Percentiles rank a stretch among this genome's conserved stretches.
phyloP scores from a whole-genome alignment of 2,113 vertebrate species.

The Onychostoma macrolepis region DNA sequence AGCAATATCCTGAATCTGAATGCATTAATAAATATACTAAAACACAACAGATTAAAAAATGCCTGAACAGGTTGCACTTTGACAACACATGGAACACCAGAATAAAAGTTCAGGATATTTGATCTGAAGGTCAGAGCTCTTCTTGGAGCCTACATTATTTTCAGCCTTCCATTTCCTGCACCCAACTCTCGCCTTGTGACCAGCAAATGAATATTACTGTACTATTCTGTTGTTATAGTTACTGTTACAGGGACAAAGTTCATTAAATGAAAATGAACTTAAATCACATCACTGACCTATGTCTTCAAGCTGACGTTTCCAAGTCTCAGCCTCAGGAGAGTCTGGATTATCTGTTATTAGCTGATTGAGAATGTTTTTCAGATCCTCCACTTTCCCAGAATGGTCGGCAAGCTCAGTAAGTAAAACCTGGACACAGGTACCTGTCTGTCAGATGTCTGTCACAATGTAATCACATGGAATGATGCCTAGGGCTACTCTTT shows the following conservation, averaged over 20 bases:
- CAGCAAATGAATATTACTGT: constrained; percentile 6
- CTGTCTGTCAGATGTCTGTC: background rate
- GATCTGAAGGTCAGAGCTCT: background rate
- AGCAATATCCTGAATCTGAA: constrained; percentile 4
- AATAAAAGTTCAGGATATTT: constrained; percentile 14
- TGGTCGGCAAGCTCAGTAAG: constrained; percentile 88
- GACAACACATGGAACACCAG: constrained; percentile 7
- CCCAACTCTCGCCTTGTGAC: background rate
- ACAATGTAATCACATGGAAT: constrained; percentile 5
- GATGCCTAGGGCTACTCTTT: no score
- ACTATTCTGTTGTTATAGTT: background rate
- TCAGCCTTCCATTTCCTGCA: constrained; percentile 1
- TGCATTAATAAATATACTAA: background rate
- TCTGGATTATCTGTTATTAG: constrained; percentile 88
- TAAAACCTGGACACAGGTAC: constrained; percentile 78
- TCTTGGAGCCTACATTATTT: constrained; percentile 7
- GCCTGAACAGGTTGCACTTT: background rate
- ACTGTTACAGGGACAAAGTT: background rate
- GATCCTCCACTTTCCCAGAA: constrained; percentile 87
- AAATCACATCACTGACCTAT: constrained; percentile 80
- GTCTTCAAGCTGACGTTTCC: constrained; percentile 90
- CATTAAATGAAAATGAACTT: background rate
- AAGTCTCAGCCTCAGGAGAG: constrained; percentile 88
- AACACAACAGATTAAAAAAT: background rate
- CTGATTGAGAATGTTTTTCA: constrained; percentile 83